These are phyloP conservation scores for Rhinoptilus africanus DNA, from an alignment of 2,113 vertebrate species.

Conservation along the genomic window DNA sequence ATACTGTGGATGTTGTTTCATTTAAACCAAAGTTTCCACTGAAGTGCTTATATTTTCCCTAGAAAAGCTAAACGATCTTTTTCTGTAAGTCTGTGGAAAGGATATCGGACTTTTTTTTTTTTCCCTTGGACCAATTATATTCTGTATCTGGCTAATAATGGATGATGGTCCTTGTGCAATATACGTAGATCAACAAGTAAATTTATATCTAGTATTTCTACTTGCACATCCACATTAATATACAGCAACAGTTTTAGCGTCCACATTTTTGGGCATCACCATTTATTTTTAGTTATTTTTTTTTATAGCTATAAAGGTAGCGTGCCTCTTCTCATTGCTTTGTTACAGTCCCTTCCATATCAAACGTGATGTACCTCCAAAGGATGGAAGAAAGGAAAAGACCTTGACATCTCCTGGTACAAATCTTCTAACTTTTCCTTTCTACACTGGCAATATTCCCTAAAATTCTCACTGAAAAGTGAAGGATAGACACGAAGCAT, in stretches of 20 bases:
- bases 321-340: background rate
- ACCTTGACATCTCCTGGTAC: background rate
- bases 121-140: background rate
- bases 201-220: background rate
- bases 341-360: background rate
- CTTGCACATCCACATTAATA: background rate
- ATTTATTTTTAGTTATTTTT: background rate
- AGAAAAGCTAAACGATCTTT: background rate
- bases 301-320: background rate
- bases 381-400: background rate
- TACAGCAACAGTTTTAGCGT: background rate
- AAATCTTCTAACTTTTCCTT: background rate
- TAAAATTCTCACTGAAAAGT: background rate
- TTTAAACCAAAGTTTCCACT: background rate
- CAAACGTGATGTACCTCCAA: rapidly evolving
- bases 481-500: rapidly evolving
- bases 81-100: background rate
- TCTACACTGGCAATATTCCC: background rate
- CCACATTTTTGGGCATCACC: background rate
- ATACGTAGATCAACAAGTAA: background rate
- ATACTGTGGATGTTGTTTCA: background rate
- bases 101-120: background rate
- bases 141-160: background rate
- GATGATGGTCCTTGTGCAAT: background rate
- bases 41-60: background rate